Evolutionary conservation across 2,888 invertebrate species (phyloP), one percentile per base, ranked within the genome.

Genomic region (Malthinus flaveolus): DNA sequence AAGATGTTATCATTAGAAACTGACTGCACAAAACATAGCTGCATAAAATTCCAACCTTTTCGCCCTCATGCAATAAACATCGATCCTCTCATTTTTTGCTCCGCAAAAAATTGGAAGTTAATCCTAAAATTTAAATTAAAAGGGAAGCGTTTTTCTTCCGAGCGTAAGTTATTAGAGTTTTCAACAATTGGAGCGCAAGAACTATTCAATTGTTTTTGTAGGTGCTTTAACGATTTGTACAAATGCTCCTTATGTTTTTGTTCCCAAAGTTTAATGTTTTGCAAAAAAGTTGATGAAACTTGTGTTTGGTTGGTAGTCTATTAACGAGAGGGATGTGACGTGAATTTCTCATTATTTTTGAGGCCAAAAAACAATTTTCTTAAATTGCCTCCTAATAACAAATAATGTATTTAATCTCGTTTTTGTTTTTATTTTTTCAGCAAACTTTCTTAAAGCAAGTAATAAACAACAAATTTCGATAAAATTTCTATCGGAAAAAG

Each of bases 401-500:
- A 23, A 23, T 23, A 23, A 23, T 23, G 23, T 23, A 23, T 23
- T 23, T 23, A 23, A 23, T 23, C 23, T 23, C 5, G 23, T 23
- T 23, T 23, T 23, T n/a, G n/a, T n/a, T 23, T 23, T 23, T 23
- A 23, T 23, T 23, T 23, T 23, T 23, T 23, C 5, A 5, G 3
- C 5, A 2, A 23, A 23, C 23, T 23, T 23, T 23, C 23, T 23
- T 23, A 23, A 23, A 5, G 23, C 23, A 23, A 23, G 23, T 5
- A 23, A 23, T 23, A 23, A 23, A 23, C 2, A 23, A 23, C 23
- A 23, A 53, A 58, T 58, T 58, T 58, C 52, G 53, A 58, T 58
- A 53, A 52, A 53, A 58, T 32, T 53, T 49, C 46, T 37, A 45
- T 58, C 49, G 49, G 49, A 54, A 52, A 23, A 58, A 53, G 53